Evolutionary conservation across 1,140 invertebrate species (phyloP).

Genomic region (Bombus pyrosoma): DNA sequence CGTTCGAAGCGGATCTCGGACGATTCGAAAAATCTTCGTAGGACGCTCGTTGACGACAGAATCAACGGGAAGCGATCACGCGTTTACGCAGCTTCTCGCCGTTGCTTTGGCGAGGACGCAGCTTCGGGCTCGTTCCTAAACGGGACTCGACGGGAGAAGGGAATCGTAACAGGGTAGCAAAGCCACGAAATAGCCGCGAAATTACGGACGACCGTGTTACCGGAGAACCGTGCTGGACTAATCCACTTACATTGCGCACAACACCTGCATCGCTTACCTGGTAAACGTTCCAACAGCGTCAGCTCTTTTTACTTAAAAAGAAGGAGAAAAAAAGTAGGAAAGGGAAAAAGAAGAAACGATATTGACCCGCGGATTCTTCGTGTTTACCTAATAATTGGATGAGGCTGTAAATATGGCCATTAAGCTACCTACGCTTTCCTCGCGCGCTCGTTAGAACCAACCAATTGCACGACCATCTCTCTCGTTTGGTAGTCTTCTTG

Average conservation of each 20-base stretch:
- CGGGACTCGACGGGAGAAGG: too few relatives aligned
- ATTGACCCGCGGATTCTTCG: slow-evolving; percentile 62
- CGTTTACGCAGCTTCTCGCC: too few relatives aligned
- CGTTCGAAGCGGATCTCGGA: too few relatives aligned
- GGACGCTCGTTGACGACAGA: too few relatives aligned
- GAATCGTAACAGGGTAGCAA: neutral
- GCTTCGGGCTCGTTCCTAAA: too few relatives aligned
- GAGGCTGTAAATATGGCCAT: slow-evolving; percentile 66
- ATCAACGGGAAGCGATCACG: too few relatives aligned
- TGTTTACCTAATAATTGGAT: slow-evolving; percentile 69
- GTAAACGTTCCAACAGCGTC: slow-evolving; percentile 41
- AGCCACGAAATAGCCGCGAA: neutral
- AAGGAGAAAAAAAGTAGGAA: neutral
- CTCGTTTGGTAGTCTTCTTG: neutral
- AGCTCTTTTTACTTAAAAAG: neutral
- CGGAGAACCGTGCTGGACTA: slow-evolving; percentile 10
- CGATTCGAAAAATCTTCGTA: too few relatives aligned
- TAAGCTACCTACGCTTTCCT: slow-evolving; percentile 59
- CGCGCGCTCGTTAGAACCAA: slow-evolving; percentile 49
- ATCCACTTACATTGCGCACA: slow-evolving; percentile 45
- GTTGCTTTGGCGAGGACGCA: too few relatives aligned
- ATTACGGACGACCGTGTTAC: slow-evolving; percentile 32
- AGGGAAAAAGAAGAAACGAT: neutral
- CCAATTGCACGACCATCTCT: slow-evolving; percentile 23
- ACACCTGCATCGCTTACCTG: slow-evolving; percentile 56